Evolutionary conservation across 2,888 invertebrate genomes (phyloP).

Genomic region (Teinopalpus imperialis): DNA sequence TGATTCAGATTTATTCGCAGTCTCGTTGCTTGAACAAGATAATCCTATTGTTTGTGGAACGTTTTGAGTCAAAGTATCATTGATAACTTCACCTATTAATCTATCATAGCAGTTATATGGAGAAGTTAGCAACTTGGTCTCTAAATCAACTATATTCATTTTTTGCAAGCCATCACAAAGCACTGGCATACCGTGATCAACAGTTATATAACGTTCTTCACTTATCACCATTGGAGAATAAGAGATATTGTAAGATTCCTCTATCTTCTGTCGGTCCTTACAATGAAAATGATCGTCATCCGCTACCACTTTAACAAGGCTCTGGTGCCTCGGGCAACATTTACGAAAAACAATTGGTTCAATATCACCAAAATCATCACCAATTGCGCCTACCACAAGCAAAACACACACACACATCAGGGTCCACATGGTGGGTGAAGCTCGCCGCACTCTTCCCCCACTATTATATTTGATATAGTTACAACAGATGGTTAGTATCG

Average conservation of each 20-base stretch:
- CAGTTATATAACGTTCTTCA: slow-evolving; percentile 37
- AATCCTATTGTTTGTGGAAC: slow-evolving; percentile 60
- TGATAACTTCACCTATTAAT: slow-evolving; percentile 51
- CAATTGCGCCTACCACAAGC: slow-evolving; percentile 31
- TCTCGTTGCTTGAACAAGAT: slow-evolving; percentile 48
- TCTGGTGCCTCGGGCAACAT: slow-evolving; percentile 59
- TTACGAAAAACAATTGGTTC: slow-evolving; percentile 52
- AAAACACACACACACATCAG: slow-evolving; percentile 45
- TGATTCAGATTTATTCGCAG: slow-evolving; percentile 34
- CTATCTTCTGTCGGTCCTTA: slow-evolving; percentile 43
- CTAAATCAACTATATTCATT: slow-evolving; percentile 37
- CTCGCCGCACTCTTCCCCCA: slow-evolving; percentile 29
- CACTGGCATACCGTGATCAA: slow-evolving; percentile 52
- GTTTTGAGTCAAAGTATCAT: slow-evolving; percentile 47
- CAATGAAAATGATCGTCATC: slow-evolving; percentile 47
- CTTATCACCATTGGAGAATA: slow-evolving; percentile 50
- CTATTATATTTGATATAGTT: slow-evolving; percentile 39
- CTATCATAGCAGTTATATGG: slow-evolving; percentile 56
- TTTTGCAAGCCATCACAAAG: slow-evolving; percentile 47
- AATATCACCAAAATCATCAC: slow-evolving; percentile 33
- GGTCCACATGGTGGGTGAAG: slow-evolving; percentile 51
- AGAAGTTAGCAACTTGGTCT: slow-evolving; percentile 33
- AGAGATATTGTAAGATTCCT: slow-evolving; percentile 44
- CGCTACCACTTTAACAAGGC: slow-evolving; percentile 52
- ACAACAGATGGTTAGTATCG: slow-evolving; percentile 63